Conservation (phyloP, 1,140 invertebrate genomes). For the Apis cerana region DNA sequence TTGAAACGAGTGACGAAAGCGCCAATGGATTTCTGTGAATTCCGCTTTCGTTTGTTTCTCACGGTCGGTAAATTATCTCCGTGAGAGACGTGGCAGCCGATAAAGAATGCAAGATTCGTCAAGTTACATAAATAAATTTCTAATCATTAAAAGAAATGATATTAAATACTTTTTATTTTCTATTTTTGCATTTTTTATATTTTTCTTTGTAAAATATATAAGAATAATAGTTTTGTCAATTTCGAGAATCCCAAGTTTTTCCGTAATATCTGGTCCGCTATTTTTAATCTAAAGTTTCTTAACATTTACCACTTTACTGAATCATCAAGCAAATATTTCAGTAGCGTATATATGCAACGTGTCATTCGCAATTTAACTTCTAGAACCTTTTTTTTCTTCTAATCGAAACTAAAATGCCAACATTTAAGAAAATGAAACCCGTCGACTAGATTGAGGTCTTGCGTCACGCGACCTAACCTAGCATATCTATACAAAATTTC, state of each 20-base stretch:
- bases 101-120: constrained; percentile 34
- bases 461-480: constrained; percentile 39
- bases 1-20: constrained; percentile 22
- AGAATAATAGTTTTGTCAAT: background rate
- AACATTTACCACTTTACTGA: constrained; percentile 33
- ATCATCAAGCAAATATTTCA: constrained; percentile 41
- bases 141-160: background rate
- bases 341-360: background rate
- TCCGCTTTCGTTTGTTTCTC: constrained; percentile 25
- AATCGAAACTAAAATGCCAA: constrained; percentile 7
- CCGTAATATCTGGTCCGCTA: background rate
- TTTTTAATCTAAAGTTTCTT: constrained; percentile 29
- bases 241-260: background rate
- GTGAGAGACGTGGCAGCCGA: constrained; percentile 15
- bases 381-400: background rate
- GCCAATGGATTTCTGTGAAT: constrained; percentile 39
- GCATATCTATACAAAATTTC: background rate
- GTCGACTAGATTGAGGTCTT: constrained; percentile 11
- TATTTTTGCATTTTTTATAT: background rate
- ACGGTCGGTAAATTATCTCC: constrained; percentile 47
- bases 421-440: constrained; percentile 26
- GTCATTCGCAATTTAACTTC: background rate
- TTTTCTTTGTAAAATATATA: background rate
- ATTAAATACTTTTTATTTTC: background rate
- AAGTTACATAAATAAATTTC: background rate